Base-by-base conservation (phyloP, 2,113 vertebrate genomes). In the Cyprinus carpio region DNA sequence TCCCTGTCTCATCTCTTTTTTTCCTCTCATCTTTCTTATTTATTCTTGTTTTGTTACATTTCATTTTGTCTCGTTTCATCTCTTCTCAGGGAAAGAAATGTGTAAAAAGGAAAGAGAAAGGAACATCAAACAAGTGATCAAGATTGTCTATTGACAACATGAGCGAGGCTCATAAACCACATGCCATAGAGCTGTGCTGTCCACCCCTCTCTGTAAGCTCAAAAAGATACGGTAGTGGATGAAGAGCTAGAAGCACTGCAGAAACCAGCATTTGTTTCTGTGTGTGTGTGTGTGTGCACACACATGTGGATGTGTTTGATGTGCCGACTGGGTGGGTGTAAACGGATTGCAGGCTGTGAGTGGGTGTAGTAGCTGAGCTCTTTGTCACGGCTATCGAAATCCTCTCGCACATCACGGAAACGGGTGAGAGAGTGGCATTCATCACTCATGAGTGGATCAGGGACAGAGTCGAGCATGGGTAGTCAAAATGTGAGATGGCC, bases 341-440 rank as follows among this genome's bases (percentile, higher is more conserved):
- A 76, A 46, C 72, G 25, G 56, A 37, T 75, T 43, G 31, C 69
- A 62, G 71, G 72, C 71, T 46, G 40, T 40, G 51, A 62, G 82
- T 75, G 54, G 82, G 69, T 84, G 82, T 84, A 18, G 23, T 46
- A 37, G 51, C 72, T 75, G 37, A 75, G 72, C 58, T 72, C 56
- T 72, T 75, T 75, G 51, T 84, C 82, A 60, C 27, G 37, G 37
- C 16, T 27, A 27, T 62, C 25, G 23, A 75, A 81, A 81, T 81
- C 60, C 78, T 43, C 40, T 49, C 15, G 2, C 60, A 20, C 58
- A 62, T 15, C 40, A 65, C 37, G 29, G 37, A 80, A n/a, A 27
- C 2, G 11, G 27, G 25, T n/a, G 56, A 62, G 58, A 64, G 78
- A 46, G 34, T 9, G 16, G 13, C 8, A 9, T 12, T 46, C 60